A percentile compares a stretch with the other conserved stretches of the same genome.
Evolutionary conservation across 1,140 invertebrate genomes (phyloP).

Genomic region (Drosophila ercepeae): DNA sequence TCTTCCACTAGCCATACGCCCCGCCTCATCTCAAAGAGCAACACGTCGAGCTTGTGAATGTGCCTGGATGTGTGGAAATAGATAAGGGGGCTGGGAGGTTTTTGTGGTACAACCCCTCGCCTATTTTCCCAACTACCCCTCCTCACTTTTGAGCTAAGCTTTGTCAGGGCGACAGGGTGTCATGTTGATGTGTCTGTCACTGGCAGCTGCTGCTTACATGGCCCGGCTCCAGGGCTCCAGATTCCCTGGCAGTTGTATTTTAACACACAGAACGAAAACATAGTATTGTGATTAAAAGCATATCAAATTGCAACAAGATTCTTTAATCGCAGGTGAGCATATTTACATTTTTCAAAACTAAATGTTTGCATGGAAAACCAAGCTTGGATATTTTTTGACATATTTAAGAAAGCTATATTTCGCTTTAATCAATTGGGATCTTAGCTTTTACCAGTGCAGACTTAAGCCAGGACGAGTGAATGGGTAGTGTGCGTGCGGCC

Average conservation of each 20-base stretch:
- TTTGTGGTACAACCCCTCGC: conserved; percentile 24
- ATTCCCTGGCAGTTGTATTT: conserved; percentile 31
- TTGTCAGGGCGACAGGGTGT: conserved; percentile 73
- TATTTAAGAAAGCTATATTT: background rate
- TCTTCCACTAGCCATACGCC: background rate
- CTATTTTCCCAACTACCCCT: background rate
- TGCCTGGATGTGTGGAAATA: conserved; percentile 35
- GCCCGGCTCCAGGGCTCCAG: conserved; percentile 9
- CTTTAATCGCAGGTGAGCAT: background rate
- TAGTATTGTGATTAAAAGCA: background rate
- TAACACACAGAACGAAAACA: conserved; percentile 16
- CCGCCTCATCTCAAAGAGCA: conserved; percentile 57
- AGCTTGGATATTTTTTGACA: background rate
- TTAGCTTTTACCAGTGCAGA: conserved; percentile 14
- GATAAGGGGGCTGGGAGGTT: conserved; percentile 5
- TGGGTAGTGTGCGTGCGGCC: conserved; percentile 31
- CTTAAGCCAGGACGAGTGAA: conserved; percentile 56
- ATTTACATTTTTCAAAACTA: background rate
- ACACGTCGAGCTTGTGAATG: conserved; percentile 62
- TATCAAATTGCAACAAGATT: too few species aligned
- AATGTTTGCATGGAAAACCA: too few species aligned
- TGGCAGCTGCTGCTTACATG: conserved; percentile 66
- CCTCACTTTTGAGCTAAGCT: conserved; percentile 61
- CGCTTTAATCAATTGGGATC: background rate
- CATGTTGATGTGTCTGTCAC: conserved; percentile 77